These are phyloP conservation scores for Platichthys stellatus DNA, from an alignment of 2,113 vertebrate genomes.

Conservation along the genomic window DNA sequence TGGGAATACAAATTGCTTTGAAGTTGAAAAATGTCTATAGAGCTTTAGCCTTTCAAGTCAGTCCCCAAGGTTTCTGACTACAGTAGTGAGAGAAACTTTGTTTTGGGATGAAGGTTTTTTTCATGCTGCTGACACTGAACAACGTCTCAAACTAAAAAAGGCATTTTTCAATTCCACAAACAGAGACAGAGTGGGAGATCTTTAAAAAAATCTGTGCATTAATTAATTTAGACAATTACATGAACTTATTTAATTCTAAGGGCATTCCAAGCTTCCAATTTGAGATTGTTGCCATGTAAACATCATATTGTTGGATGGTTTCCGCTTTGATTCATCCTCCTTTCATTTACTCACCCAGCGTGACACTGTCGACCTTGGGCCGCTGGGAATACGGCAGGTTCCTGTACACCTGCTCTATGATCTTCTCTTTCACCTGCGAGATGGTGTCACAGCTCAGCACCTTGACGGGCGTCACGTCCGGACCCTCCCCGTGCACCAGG, in stretches of 20 bases:
- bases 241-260: conserved; percentile 28
- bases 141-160: conserved; percentile 20
- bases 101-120: conserved; percentile 54
- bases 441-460: conserved; percentile 97
- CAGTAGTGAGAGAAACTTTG: conserved; percentile 48
- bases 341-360: conserved; percentile 86
- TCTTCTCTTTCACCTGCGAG: conserved; percentile 98
- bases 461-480: conserved; percentile 90
- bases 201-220: not conserved
- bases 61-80: conserved; percentile 62
- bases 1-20: conserved; percentile 71
- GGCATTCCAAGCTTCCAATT: conserved; percentile 34
- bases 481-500: conserved; percentile 91
- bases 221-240: conserved; percentile 4
- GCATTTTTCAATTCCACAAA: conserved; percentile 13
- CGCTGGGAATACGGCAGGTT: conserved; percentile 91
- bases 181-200: not conserved
- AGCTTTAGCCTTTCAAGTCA: conserved; percentile 72
- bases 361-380: conserved; percentile 92
- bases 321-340: conserved; percentile 2
- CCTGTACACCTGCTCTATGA: conserved; percentile 96
- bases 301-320: conserved; percentile 41
- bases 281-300: conserved; percentile 7
- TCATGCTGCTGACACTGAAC: conserved; percentile 39
- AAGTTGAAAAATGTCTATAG: conserved; percentile 62